Conservation (phyloP, 2,113 vertebrate genomes). For the Halichoerus grypus region DNA sequence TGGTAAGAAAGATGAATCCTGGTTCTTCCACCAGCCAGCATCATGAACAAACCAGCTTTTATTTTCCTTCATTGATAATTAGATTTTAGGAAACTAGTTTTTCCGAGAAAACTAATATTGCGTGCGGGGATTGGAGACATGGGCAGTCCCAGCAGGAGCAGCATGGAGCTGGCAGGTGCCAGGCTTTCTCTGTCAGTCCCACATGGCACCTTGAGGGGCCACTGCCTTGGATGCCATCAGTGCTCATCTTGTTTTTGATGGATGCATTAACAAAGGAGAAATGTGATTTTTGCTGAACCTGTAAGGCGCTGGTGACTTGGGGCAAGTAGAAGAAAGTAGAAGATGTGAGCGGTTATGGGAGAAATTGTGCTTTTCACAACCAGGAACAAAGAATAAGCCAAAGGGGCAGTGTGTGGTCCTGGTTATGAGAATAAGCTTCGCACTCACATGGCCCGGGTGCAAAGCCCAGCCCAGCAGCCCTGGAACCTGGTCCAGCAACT, state of each 20-base stretch:
- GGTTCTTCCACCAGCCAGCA: background rate
- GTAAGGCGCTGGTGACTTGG: background rate
- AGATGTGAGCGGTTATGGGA: background rate
- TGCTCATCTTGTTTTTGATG: accelerated
- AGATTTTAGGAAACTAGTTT: background rate
- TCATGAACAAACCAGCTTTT: background rate
- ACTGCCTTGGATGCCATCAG: accelerated
- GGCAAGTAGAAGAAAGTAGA: background rate
- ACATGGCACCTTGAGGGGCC: accelerated
- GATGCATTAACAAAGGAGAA: background rate
- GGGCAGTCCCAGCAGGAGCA: background rate
- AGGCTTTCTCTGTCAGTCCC: accelerated
- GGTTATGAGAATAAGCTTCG: background rate
- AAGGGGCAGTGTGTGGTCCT: accelerated
- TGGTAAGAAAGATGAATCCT: too few species aligned
- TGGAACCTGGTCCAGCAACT: too few species aligned
- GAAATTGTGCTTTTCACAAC: background rate
- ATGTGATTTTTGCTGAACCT: background rate
- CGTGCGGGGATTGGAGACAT: accelerated
- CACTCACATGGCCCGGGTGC: background rate
- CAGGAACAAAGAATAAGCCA: background rate
- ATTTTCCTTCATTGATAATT: background rate
- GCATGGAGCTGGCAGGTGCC: accelerated
- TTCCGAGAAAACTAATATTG: background rate
- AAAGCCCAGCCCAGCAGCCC: background rate